Evolutionary conservation across 2,113 vertebrate genomes (phyloP).

Genomic region (Maccullochella peelii): DNA sequence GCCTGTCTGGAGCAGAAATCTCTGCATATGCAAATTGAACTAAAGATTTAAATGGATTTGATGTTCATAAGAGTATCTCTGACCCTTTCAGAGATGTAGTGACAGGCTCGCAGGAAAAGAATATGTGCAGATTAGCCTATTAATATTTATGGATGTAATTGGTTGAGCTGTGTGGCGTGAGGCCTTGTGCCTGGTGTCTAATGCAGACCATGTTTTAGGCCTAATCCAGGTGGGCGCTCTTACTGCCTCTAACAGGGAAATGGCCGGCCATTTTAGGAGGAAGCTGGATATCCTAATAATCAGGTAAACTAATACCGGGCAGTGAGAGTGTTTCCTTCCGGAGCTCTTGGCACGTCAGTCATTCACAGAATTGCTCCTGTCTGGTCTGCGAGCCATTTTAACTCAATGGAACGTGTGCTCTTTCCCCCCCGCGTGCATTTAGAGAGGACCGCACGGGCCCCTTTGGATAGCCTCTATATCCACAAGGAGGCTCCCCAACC

Average conservation of each 20-base stretch:
- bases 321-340: conserved; percentile 90
- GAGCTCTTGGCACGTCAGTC: conserved; percentile 83
- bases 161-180: conserved; percentile 35
- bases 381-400: conserved; percentile 84
- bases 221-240: conserved; percentile 70
- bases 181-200: conserved; percentile 42
- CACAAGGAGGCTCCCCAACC: conserved; percentile 65
- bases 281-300: conserved; percentile 93
- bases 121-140: conserved; percentile 67
- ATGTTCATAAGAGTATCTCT: conserved; percentile 66
- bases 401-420: conserved; percentile 82
- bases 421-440: conserved; percentile 63
- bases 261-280: conserved; percentile 70
- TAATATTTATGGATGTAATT: conserved; percentile 76
- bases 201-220: conserved; percentile 37
- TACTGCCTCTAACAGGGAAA: conserved; percentile 62
- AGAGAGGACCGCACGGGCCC: conserved; percentile 68
- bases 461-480: conserved; percentile 58
- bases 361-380: conserved; percentile 86
- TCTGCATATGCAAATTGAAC: conserved; percentile 84
- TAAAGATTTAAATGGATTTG: conserved; percentile 74
- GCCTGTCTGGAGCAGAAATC: conserved; percentile 65
- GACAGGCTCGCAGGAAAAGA: conserved; percentile 46
- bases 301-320: conserved; percentile 90
- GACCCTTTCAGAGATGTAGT: conserved; percentile 52